These are phyloP conservation scores for Protobothrops flavoviridis DNA, from an alignment of 2,113 vertebrate genomes.

Conservation along the genomic window DNA sequence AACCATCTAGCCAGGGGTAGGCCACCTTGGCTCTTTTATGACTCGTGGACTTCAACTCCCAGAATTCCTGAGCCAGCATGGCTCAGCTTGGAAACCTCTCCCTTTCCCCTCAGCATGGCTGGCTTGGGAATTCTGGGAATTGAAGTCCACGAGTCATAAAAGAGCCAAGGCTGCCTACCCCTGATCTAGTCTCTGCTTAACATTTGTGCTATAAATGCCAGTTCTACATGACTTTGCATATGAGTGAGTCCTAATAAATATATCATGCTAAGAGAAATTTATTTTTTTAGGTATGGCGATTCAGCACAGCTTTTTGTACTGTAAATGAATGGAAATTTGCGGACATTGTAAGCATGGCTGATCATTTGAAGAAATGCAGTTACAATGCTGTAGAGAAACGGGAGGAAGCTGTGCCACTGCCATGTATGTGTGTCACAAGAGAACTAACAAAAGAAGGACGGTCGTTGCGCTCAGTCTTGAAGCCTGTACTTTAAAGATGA, in stretches of 20 bases:
- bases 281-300: constrained; percentile 89
- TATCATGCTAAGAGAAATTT: constrained; percentile 23
- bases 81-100: too few relatives aligned
- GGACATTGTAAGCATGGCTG: constrained; percentile 92
- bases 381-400: constrained; percentile 88
- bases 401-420: constrained; percentile 89
- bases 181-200: neutral
- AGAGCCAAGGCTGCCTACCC: too few relatives aligned
- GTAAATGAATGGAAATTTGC: constrained; percentile 92
- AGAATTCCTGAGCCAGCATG: too few relatives aligned
- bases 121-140: too few relatives aligned
- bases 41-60: too few relatives aligned
- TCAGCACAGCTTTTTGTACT: constrained; percentile 94
- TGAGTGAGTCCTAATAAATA: neutral
- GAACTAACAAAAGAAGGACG: constrained; percentile 94
- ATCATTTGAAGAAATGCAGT: constrained; percentile 92
- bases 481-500: constrained; percentile 81
- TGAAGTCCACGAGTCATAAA: too few relatives aligned
- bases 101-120: too few relatives aligned
- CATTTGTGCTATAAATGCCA: neutral
- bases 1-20: too few relatives aligned
- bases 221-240: neutral
- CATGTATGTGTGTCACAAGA: constrained; percentile 91
- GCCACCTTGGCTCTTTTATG: too few relatives aligned
- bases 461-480: constrained; percentile 87